phyloP scores from a whole-genome alignment of 2,113 vertebrate species.

The Gymnobelideus leadbeateri region DNA sequence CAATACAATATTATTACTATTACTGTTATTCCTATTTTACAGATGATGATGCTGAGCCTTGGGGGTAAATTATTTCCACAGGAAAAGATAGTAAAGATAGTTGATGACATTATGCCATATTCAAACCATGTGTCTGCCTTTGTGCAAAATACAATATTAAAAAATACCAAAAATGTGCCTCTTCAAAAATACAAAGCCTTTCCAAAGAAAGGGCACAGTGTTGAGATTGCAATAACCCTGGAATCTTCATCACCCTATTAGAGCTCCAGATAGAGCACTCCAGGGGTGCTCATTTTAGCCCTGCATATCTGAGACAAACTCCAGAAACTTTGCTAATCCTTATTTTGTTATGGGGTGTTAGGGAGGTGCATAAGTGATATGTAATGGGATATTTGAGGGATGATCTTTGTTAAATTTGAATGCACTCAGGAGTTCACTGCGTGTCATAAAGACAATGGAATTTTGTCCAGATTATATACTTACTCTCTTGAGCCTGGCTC shows the following conservation, averaged over 20 bases:
- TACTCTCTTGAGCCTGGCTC: neutral
- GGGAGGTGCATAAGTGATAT: neutral
- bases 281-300: neutral
- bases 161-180: neutral
- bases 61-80: neutral
- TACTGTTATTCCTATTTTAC: neutral
- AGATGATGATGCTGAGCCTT: neutral
- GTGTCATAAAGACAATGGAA: neutral
- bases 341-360: rapidly evolving
- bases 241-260: neutral
- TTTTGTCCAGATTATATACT: neutral
- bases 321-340: neutral
- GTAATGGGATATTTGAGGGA: neutral
- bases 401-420: neutral
- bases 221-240: neutral
- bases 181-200: conserved; percentile 15
- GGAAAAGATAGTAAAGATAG: neutral
- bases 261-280: neutral
- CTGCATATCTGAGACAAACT: neutral
- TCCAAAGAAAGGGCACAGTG: neutral
- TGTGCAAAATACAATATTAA: neutral
- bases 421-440: neutral
- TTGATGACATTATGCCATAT: neutral
- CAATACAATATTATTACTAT: too few relatives aligned
- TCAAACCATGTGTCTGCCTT: neutral